Evolutionary conservation across 2,888 invertebrate genomes (phyloP).

Genomic region (Caprella mutica): DNA sequence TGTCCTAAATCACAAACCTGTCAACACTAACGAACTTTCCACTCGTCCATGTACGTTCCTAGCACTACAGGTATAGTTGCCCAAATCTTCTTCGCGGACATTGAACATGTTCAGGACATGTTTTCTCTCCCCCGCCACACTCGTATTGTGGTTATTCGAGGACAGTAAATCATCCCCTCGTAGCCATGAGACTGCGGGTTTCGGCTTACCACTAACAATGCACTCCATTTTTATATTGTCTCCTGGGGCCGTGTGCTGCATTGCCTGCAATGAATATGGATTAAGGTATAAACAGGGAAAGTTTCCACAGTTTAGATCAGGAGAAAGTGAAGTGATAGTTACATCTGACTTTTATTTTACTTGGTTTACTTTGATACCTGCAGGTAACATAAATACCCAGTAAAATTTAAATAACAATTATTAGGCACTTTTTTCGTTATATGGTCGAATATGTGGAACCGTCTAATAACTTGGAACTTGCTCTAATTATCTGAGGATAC

Average conservation of each 20-base stretch:
- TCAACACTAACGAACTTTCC: slow-evolving; percentile 3
- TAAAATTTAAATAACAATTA: no score
- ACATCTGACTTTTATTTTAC: no score
- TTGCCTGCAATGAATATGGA: background rate
- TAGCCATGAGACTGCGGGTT: slow-evolving; percentile 7
- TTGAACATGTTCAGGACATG: slow-evolving; percentile 5
- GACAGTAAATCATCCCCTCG: slow-evolving; percentile 5
- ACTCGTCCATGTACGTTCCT: slow-evolving; percentile 7
- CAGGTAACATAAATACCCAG: no score
- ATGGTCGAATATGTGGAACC: no score
- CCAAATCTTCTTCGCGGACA: slow-evolving; percentile 12
- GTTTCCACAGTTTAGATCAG: background rate
- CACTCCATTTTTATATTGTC: background rate
- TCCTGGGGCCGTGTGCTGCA: background rate
- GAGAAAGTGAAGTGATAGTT: no score
- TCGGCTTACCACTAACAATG: slow-evolving; percentile 1
- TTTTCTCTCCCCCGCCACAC: background rate
- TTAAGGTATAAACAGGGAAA: background rate
- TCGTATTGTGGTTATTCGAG: slow-evolving; percentile 11
- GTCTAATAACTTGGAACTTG: no score
- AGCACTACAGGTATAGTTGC: slow-evolving; percentile 12
- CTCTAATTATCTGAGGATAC: background rate
- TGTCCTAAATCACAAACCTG: slow-evolving; percentile 1
- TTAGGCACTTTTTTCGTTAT: no score
- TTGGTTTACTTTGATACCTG: no score